phyloP scores from a whole-genome alignment of 2,797 vertebrate species.

The Gorsachius magnificus region DNA sequence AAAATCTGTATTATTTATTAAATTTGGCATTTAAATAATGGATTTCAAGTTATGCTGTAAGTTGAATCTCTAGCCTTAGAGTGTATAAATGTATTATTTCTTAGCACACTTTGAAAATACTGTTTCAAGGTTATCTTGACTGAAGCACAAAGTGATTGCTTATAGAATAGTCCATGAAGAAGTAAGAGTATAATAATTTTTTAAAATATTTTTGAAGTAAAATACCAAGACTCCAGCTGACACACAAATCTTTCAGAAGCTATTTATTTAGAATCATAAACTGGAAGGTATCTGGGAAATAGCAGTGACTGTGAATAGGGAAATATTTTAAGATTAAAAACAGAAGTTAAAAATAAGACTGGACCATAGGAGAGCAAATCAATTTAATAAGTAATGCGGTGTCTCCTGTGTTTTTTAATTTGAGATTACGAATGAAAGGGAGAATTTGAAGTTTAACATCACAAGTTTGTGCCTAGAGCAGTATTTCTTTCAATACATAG shows the following conservation, averaged over 20 bases:
- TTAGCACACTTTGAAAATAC: not conserved
- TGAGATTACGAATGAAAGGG: not conserved
- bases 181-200: not conserved
- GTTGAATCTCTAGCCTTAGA: not conserved
- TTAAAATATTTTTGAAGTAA: not conserved
- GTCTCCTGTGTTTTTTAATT: not conserved
- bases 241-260: not conserved
- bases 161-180: not conserved
- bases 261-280: not conserved
- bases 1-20: too few relatives aligned
- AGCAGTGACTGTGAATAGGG: not conserved
- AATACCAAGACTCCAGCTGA: not conserved
- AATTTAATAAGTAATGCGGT: not conserved
- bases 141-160: not conserved
- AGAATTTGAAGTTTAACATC: not conserved
- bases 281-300: not conserved
- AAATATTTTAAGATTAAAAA: not conserved
- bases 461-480: not conserved
- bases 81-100: not conserved
- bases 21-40: not conserved
- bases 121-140: not conserved
- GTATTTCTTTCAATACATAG: not conserved
- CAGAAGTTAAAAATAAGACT: not conserved
- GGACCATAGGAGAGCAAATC: not conserved
- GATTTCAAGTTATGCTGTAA: not conserved